These are phyloP conservation scores for Diogma glabrata DNA, from an alignment of 2,888 invertebrate genomes.

Conservation along the genomic window DNA sequence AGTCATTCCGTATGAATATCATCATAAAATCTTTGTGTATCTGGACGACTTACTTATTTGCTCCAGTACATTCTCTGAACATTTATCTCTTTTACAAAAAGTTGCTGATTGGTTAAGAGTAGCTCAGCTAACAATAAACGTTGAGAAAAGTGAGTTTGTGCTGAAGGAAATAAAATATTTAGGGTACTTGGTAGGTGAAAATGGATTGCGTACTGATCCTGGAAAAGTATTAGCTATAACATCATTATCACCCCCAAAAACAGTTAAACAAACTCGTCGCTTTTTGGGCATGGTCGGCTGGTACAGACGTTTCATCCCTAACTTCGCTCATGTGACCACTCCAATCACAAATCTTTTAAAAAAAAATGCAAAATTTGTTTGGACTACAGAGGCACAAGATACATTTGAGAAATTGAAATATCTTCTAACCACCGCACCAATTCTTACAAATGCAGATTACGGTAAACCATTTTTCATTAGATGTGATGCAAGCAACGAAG, in stretches of 20 bases:
- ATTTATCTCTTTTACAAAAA: neutral
- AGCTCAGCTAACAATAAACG: neutral
- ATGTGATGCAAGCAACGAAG: neutral
- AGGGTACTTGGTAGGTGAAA: neutral
- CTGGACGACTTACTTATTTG: neutral
- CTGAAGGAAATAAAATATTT: neutral
- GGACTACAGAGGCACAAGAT: neutral
- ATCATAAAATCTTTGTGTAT: neutral
- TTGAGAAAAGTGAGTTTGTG: neutral
- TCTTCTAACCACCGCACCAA: too few species aligned
- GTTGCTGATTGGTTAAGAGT: neutral
- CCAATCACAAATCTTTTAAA: too few species aligned
- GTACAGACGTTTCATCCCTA: too few species aligned
- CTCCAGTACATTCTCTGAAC: neutral
- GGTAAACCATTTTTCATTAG: too few species aligned
- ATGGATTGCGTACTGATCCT: neutral
- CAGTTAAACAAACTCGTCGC: neutral
- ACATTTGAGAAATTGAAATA: too few species aligned
- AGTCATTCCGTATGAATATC: neutral
- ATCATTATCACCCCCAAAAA: neutral
- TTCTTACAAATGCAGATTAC: too few species aligned
- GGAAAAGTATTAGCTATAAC: neutral
- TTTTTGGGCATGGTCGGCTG: neutral
- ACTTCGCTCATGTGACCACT: too few species aligned
- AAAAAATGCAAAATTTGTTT: neutral